These are phyloP conservation scores for Linyphia triangularis DNA, from an alignment of 2,888 invertebrate species.

Conservation along the genomic window DNA sequence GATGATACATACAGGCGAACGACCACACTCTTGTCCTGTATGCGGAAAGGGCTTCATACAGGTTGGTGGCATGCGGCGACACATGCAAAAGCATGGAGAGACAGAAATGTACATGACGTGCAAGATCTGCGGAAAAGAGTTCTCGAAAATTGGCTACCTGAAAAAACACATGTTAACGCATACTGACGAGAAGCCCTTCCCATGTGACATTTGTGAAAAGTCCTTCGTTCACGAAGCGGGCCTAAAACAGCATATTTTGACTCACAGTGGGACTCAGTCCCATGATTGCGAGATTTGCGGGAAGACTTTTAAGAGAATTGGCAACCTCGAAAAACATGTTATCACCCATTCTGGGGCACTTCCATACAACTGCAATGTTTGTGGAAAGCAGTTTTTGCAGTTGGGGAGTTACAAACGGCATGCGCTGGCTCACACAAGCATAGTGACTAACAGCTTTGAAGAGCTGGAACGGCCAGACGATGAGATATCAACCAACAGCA, in stretches of 20 bases:
- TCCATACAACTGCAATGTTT: conserved; percentile 61
- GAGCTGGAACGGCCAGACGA: conserved; percentile 16
- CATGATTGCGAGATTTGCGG: conserved; percentile 80
- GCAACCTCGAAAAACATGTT: conserved; percentile 66
- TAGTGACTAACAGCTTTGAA: conserved; percentile 19
- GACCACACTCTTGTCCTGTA: conserved; percentile 79
- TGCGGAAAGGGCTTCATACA: conserved; percentile 80
- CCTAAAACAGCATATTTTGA: conserved; percentile 47
- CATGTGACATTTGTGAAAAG: conserved; percentile 79
- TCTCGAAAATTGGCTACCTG: conserved; percentile 78
- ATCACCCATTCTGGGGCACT: conserved; percentile 61
- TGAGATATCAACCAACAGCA: conserved; percentile 10
- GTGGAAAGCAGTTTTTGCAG: conserved; percentile 65
- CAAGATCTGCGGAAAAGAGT: conserved; percentile 59
- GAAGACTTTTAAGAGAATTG: conserved; percentile 78
- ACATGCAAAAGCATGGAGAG: conserved; percentile 65
- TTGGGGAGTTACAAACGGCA: conserved; percentile 69
- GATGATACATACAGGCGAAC: conserved; percentile 80
- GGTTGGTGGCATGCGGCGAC: conserved; percentile 66
- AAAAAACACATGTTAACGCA: conserved; percentile 80
- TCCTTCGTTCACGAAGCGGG: conserved; percentile 79
- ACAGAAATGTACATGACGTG: conserved; percentile 42
- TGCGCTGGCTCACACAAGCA: conserved; percentile 9
- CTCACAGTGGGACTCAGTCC: conserved; percentile 79
- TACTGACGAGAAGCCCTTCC: conserved; percentile 78